phyloP scores from a whole-genome alignment of 1,140 invertebrate genomes.

The Bactericera cockerelli region DNA sequence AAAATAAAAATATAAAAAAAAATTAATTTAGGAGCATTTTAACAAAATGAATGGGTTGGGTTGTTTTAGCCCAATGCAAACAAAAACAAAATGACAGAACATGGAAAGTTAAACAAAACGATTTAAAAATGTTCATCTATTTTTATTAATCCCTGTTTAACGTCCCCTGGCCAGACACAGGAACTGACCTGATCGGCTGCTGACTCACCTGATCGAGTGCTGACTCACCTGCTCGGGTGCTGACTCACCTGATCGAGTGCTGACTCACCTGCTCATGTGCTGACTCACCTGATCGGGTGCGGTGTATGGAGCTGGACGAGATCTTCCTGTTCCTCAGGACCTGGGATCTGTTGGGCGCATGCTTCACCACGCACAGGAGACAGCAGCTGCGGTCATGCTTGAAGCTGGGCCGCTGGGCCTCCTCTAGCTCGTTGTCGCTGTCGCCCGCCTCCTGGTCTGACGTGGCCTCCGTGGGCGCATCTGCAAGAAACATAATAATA shows the following conservation, averaged over 20 bases:
- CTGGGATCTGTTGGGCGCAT: conserved; percentile 8
- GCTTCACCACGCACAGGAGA: conserved; percentile 19
- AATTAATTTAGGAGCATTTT: neutral
- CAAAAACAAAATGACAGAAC: too few relatives aligned
- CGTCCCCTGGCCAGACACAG: too few relatives aligned
- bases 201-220: too few relatives aligned
- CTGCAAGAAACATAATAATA: too few relatives aligned
- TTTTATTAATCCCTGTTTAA: too few relatives aligned
- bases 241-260: too few relatives aligned
- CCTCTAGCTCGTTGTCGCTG: neutral
- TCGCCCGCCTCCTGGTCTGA: conserved; percentile 8
- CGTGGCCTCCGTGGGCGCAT: neutral
- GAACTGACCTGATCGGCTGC: too few relatives aligned
- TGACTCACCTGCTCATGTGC: too few relatives aligned
- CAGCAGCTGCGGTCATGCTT: conserved; percentile 19
- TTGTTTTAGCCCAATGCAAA: too few relatives aligned
- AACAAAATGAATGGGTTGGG: neutral
- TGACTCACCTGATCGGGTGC: conserved; percentile 22
- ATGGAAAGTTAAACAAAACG: too few relatives aligned
- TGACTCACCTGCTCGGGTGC: too few relatives aligned
- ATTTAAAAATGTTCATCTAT: too few relatives aligned
- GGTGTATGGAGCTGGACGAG: conserved; percentile 23
- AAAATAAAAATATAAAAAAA: neutral
- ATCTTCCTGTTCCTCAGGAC: conserved; percentile 20
- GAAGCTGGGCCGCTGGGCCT: neutral